Evolutionary conservation across 2,888 invertebrate species (phyloP).

Genomic region (Bombylius major): DNA sequence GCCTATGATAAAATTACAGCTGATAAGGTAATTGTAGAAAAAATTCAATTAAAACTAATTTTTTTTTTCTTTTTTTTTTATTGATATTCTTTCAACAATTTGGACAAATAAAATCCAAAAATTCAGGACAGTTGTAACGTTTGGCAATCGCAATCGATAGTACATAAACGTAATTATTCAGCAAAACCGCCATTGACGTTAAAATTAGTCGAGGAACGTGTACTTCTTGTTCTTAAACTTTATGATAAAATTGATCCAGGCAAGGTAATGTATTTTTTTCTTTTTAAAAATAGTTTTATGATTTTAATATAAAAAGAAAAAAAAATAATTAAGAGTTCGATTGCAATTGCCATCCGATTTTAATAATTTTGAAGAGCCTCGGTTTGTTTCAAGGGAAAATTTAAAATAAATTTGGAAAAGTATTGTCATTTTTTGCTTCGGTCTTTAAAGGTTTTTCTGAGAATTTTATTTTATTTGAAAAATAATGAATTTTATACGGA

Average conservation of each 20-base stretch:
- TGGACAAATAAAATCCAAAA: background rate
- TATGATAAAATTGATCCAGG: conserved; percentile 93
- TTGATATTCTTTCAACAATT: conserved; percentile 4
- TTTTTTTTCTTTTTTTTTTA: conserved; percentile 23
- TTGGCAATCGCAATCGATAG: conserved; percentile 45
- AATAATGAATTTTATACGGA: no score
- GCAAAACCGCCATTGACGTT: conserved; percentile 63
- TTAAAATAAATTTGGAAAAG: no score
- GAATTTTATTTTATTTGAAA: no score
- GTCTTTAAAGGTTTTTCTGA: no score
- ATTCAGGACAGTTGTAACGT: conserved; percentile 20
- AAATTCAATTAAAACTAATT: conserved; percentile 16
- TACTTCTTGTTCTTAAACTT: conserved; percentile 87
- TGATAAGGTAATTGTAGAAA: conserved; percentile 55
- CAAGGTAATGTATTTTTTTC: conserved; percentile 56
- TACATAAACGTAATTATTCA: conserved; percentile 55
- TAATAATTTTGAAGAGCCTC: no score
- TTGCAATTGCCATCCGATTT: conserved; percentile 15
- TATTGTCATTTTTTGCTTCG: no score
- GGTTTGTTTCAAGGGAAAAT: no score
- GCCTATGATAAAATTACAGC: conserved; percentile 81
- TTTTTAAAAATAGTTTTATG: background rate
- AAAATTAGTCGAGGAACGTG: conserved; percentile 75
- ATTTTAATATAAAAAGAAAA: background rate
- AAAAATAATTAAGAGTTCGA: conserved; percentile 13